Conservation (phyloP, 2,113 vertebrate species). For the Manacus vitellinus region DNA sequence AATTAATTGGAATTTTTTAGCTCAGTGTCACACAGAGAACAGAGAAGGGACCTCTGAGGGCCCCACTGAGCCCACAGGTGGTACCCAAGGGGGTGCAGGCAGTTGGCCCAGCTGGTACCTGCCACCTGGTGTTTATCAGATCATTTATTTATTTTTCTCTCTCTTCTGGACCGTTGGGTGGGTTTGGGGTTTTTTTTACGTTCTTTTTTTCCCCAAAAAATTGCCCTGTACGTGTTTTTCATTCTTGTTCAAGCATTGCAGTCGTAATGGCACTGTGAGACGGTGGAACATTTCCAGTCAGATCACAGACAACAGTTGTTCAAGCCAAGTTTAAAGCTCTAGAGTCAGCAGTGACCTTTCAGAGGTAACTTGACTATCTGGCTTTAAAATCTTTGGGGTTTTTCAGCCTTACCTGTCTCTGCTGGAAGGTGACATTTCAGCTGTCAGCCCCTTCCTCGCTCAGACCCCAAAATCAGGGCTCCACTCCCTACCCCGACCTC, state of each 20-base stretch:
- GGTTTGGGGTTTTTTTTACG: neutral
- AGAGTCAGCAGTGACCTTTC: slow-evolving; percentile 44
- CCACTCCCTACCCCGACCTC: neutral
- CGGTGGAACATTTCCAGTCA: neutral
- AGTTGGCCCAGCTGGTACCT: no score
- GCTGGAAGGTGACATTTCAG: neutral
- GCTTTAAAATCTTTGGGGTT: neutral
- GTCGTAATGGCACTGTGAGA: neutral
- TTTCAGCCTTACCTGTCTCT: neutral
- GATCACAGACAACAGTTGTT: neutral
- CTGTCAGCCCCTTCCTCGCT: neutral
- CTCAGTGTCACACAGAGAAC: neutral
- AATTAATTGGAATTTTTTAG: neutral
- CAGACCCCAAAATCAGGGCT: neutral
- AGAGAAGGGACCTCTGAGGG: neutral
- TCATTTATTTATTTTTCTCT: neutral
- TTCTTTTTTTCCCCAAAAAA: neutral
- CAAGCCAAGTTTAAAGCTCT: neutral
- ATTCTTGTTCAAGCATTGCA: neutral
- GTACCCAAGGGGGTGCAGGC: neutral
- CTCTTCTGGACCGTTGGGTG: neutral
- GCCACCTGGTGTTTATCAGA: neutral
- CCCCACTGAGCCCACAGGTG: neutral
- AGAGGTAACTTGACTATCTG: neutral
- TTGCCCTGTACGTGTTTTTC: neutral